Conservation (phyloP, 37 sponge, comb jelly and placozoan genomes). For the Beroe forskalii region DNA sequence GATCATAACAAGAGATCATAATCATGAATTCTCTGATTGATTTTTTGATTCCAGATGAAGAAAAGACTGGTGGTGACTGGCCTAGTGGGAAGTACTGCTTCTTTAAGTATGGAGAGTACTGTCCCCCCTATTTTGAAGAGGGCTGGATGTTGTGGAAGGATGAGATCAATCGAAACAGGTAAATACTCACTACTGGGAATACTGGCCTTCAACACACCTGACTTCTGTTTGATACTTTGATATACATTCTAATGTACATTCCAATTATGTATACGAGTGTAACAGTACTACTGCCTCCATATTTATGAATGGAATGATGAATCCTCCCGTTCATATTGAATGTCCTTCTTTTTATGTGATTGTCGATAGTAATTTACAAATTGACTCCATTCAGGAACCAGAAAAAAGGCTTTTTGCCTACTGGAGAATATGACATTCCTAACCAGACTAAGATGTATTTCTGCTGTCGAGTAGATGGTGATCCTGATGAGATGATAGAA, state of each 20-base stretch:
- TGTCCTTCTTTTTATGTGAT: no score
- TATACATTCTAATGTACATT: no score
- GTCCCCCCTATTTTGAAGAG: not conserved
- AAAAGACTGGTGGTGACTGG: not conserved
- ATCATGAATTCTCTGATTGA: no score
- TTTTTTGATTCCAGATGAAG: not conserved
- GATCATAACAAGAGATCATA: no score
- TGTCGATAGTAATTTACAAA: no score
- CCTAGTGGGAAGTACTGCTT: not conserved
- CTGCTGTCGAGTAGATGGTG: not conserved
- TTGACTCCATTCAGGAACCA: not conserved
- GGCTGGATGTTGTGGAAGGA: constrained; percentile 27
- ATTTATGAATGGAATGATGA: no score
- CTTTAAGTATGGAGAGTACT: not conserved
- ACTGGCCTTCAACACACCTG: no score
- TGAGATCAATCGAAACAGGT: constrained; percentile 5
- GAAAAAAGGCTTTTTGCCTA: not conserved
- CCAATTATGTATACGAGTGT: no score
- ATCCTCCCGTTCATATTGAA: no score
- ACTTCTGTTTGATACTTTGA: no score
- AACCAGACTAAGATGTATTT: not conserved
- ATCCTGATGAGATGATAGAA: not conserved
- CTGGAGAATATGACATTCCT: not conserved
- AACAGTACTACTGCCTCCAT: no score
- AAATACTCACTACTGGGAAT: no score